These are phyloP conservation scores for Melanotaenia parkinsoni DNA, from an alignment of 2,797 vertebrate species.

Conservation along the genomic window DNA sequence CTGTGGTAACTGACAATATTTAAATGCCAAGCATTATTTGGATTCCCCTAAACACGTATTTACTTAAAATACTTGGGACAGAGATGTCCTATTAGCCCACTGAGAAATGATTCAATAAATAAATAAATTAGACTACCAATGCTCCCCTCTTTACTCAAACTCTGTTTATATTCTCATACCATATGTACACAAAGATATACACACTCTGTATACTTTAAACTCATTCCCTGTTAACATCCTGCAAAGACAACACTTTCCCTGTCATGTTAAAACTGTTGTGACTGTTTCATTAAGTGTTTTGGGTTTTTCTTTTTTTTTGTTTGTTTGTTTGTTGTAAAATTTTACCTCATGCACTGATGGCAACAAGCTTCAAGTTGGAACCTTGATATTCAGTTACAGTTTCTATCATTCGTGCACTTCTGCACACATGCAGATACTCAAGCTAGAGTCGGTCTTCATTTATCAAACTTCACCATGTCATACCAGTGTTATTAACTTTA, in stretches of 20 bases:
- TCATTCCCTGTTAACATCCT: constrained; percentile 39
- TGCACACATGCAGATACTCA: constrained; percentile 47
- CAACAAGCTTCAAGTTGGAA: constrained; percentile 31
- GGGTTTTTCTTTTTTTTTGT: too few species aligned
- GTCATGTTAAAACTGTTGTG: not conserved
- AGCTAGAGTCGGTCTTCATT: constrained; percentile 35
- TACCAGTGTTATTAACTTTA: constrained; percentile 11
- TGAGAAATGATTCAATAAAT: constrained; percentile 69
- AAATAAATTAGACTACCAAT: constrained; percentile 79
- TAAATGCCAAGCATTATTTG: constrained; percentile 10
- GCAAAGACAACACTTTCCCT: constrained; percentile 22
- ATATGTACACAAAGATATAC: constrained; percentile 67
- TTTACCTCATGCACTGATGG: constrained; percentile 23
- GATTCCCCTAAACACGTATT: constrained; percentile 33
- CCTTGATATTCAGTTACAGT: constrained; percentile 59
- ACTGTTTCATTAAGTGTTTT: constrained; percentile 4
- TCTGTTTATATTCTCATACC: constrained; percentile 57
- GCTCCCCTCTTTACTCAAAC: constrained; percentile 45
- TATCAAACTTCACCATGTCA: constrained; percentile 26
- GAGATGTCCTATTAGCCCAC: constrained; percentile 42
- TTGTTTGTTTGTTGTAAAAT: constrained; percentile 1
- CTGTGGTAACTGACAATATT: constrained; percentile 7
- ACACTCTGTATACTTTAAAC: constrained; percentile 27
- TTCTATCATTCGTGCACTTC: constrained; percentile 64
- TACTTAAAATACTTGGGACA: constrained; percentile 38